A percentile compares a stretch with the other conserved stretches of the same genome.
These are phyloP conservation scores for Planiliza haematocheilus DNA, from an alignment of 2,113 vertebrate genomes.

Conservation along the genomic window DNA sequence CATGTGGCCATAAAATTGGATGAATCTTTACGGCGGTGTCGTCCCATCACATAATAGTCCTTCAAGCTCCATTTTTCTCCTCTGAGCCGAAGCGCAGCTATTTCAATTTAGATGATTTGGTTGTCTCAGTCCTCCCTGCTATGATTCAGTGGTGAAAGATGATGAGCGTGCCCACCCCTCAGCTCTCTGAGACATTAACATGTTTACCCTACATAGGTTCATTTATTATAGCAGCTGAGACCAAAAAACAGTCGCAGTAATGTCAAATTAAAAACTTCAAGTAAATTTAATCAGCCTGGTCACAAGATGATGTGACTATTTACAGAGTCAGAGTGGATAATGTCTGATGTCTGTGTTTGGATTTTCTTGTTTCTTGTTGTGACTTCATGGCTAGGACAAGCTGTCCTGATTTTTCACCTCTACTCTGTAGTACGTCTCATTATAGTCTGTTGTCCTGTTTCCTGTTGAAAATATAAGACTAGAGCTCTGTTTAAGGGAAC, in stretches of 20 bases:
- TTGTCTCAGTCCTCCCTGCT: conserved; percentile 11
- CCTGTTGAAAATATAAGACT: too few relatives aligned
- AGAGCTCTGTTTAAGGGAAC: too few relatives aligned
- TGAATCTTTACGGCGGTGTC: conserved; percentile 62
- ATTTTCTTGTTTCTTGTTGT: too few relatives aligned
- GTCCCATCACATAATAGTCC: conserved; percentile 50
- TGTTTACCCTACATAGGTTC: background rate
- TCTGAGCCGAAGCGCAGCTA: conserved; percentile 17
- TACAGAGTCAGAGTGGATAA: too few relatives aligned
- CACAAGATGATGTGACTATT: too few relatives aligned
- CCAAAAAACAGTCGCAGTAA: background rate
- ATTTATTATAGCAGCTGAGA: conserved; percentile 11
- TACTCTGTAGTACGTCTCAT: conserved; percentile 2
- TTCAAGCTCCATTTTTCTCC: conserved; percentile 47
- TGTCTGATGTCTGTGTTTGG: too few relatives aligned
- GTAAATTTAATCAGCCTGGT: conserved; percentile 2
- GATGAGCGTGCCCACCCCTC: background rate
- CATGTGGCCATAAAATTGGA: conserved; percentile 56
- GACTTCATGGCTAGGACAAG: background rate
- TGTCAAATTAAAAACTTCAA: conserved; percentile 2
- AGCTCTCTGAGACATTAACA: background rate
- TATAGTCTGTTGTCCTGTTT: background rate
- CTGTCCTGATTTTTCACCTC: background rate
- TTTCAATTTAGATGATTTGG: conserved; percentile 45
- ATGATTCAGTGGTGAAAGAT: background rate